Evolutionary conservation across 2,888 invertebrate species (phyloP).

Genomic region (Tryphoninae sp.): DNA sequence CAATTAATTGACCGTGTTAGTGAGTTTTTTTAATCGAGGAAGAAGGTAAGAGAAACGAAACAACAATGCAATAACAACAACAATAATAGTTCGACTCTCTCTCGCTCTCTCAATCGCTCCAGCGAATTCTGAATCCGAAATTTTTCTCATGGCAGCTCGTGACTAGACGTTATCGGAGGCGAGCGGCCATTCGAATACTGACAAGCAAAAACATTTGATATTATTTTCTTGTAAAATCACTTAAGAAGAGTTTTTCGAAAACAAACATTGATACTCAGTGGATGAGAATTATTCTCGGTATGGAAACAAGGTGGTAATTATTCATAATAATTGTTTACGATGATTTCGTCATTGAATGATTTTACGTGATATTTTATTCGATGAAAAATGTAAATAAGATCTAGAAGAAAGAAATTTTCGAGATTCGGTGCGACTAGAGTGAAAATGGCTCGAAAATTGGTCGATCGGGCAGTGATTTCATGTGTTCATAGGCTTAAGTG

Average conservation of each 20-base stretch:
- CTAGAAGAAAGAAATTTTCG: conserved; percentile 22
- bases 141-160: neutral
- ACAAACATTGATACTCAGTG: too few relatives aligned
- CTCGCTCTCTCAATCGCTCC: conserved; percentile 20
- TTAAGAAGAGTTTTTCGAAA: too few relatives aligned
- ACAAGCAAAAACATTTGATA: conserved; percentile 8
- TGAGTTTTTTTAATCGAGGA: conserved; percentile 23
- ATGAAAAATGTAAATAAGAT: conserved; percentile 41
- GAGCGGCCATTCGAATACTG: neutral
- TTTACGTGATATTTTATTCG: conserved; percentile 21
- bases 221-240: neutral
- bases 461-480: conserved; percentile 81
- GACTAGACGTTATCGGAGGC: too few relatives aligned
- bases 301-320: conserved; percentile 1
- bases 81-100: conserved; percentile 30
- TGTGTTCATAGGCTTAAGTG: conserved; percentile 81
- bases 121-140: conserved; percentile 1
- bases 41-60: conserved; percentile 7
- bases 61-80: conserved; percentile 32
- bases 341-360: conserved; percentile 22
- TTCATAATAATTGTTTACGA: conserved; percentile 51
- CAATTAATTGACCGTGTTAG: conserved; percentile 68
- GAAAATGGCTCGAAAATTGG: conserved; percentile 78
- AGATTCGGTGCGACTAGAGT: conserved; percentile 72
- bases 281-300: too few relatives aligned